Conservation (phyloP, 2,888 invertebrate species). For the Psylliodes chrysocephalus region DNA sequence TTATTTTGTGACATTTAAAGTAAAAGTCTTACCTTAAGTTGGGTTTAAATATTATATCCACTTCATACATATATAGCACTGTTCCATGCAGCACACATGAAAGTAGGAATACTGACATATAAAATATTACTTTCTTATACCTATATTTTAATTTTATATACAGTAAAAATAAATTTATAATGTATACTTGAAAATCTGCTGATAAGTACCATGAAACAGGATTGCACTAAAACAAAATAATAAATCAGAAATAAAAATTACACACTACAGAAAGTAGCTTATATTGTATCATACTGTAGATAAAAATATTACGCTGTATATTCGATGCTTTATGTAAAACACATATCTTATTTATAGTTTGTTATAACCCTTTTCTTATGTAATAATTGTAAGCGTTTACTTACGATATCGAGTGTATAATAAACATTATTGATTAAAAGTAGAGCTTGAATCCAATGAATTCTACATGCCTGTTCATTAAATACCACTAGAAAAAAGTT, state of each 20-base stretch:
- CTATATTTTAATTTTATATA: constrained; percentile 30
- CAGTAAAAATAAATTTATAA: constrained; percentile 3
- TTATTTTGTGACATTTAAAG: too few species aligned
- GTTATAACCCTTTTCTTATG: too few species aligned
- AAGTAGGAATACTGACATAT: neutral
- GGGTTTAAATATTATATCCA: constrained; percentile 11
- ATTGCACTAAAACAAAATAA: constrained; percentile 28
- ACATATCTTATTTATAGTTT: too few species aligned
- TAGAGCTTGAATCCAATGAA: constrained; percentile 19
- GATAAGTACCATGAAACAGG: constrained; percentile 32
- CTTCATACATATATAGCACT: constrained; percentile 11
- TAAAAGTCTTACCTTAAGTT: constrained; percentile 15
- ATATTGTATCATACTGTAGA: too few species aligned
- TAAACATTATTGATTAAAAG: constrained; percentile 23
- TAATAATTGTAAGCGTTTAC: too few species aligned
- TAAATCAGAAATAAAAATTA: too few species aligned
- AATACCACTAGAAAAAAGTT: neutral
- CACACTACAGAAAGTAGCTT: too few species aligned
- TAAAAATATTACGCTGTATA: too few species aligned
- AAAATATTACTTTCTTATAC: constrained; percentile 3
- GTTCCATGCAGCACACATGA: constrained; percentile 10
- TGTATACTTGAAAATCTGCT: constrained; percentile 34
- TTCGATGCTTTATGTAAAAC: too few species aligned
- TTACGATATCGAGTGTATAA: constrained; percentile 26
- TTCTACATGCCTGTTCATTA: constrained; percentile 8